Evolutionary conservation across 2,797 vertebrate genomes (phyloP).

Genomic region (Ctenosaura bakeri): DNA sequence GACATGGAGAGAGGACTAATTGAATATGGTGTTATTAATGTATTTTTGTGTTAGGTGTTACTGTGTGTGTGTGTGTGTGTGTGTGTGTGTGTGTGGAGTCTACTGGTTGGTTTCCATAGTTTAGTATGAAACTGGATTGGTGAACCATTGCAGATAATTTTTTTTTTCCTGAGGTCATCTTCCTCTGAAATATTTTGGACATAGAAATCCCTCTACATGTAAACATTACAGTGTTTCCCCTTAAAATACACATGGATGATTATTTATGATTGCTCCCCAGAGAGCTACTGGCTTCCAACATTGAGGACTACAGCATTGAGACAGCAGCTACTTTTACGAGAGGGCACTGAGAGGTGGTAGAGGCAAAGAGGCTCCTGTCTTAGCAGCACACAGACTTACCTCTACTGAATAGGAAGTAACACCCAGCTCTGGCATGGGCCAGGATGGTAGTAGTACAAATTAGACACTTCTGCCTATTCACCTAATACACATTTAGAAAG

Average conservation of each 20-base stretch:
- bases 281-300: not conserved
- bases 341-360: not conserved
- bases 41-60: not conserved
- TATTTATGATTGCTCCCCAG: not conserved
- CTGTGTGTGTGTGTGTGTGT: not conserved
- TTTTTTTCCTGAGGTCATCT: not conserved
- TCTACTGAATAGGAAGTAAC: not conserved
- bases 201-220: not conserved
- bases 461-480: not conserved
- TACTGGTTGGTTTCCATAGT: not conserved
- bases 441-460: not conserved
- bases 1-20: not conserved
- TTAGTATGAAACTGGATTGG: not conserved
- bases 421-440: no score
- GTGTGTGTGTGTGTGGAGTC: not conserved
- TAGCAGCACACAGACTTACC: not conserved
- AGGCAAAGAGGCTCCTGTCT: not conserved
- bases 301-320: not conserved
- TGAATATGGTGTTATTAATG: not conserved
- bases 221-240: not conserved
- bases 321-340: not conserved
- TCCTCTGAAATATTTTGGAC: not conserved
- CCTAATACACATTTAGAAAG: not conserved
- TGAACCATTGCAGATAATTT: not conserved
- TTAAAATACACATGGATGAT: not conserved